These are phyloP conservation scores for Papilio glaucus DNA, from an alignment of 1,140 invertebrate genomes.

Conservation along the genomic window DNA sequence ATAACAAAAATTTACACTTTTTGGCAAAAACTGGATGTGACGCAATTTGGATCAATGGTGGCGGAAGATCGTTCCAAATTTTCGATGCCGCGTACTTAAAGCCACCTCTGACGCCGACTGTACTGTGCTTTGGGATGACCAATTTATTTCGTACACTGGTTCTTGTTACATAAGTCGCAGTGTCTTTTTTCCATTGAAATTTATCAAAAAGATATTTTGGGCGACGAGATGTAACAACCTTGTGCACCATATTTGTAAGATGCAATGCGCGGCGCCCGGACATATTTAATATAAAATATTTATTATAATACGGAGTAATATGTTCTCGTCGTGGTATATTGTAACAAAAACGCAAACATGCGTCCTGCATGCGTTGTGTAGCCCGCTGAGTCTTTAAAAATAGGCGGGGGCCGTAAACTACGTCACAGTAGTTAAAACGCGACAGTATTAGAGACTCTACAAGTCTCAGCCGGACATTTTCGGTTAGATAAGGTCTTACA, in stretches of 20 bases:
- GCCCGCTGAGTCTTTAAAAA: conserved; percentile 10
- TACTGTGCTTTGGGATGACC: too few species aligned
- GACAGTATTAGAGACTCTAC: conserved; percentile 41
- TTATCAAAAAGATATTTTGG: conserved; percentile 6
- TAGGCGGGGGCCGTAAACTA: conserved; percentile 39
- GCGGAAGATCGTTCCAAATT: too few species aligned
- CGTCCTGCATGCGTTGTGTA: conserved; percentile 40
- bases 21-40: too few species aligned
- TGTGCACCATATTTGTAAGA: conserved; percentile 23
- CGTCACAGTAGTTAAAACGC: conserved; percentile 40
- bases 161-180: too few species aligned
- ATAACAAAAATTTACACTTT: too few species aligned
- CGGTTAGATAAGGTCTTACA: conserved; percentile 32
- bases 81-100: too few species aligned
- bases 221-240: background rate
- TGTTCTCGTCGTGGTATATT: conserved; percentile 34
- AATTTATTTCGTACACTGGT: too few species aligned
- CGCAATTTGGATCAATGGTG: too few species aligned
- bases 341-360: conserved; percentile 37
- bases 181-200: too few species aligned
- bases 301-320: conserved; percentile 41
- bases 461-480: conserved; percentile 24
- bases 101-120: too few species aligned
- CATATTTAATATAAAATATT: conserved; percentile 37
- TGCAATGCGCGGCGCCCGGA: conserved; percentile 30